Evolutionary conservation across 2,888 invertebrate species (phyloP).

Genomic region (Adela reaumurella): DNA sequence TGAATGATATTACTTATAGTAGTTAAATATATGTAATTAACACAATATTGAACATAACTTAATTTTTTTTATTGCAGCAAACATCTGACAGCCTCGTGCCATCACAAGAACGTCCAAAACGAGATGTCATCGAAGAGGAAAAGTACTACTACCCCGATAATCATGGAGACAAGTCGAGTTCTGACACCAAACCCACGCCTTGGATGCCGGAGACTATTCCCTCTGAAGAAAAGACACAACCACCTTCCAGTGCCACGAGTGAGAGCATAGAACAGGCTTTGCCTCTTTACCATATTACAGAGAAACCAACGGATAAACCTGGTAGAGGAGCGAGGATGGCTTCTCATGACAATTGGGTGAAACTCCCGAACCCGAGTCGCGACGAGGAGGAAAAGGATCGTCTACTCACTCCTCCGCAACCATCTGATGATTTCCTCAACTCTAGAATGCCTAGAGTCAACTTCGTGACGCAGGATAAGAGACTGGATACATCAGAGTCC

Average conservation of each 20-base stretch:
- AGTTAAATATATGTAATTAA: too few relatives aligned
- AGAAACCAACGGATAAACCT: constrained; percentile 46
- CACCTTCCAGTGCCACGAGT: constrained; percentile 33
- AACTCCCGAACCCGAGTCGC: constrained; percentile 49
- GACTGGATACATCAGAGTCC: constrained; percentile 44
- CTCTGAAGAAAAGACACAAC: constrained; percentile 38
- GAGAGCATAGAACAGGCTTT: constrained; percentile 25
- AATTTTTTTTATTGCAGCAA: background rate
- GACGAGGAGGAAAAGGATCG: constrained; percentile 32
- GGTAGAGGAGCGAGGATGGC: constrained; percentile 56
- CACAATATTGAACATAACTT: background rate
- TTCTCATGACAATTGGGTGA: constrained; percentile 60
- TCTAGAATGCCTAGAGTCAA: constrained; percentile 63
- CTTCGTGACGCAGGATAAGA: constrained; percentile 63
- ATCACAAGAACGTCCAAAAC: constrained; percentile 13
- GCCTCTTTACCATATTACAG: constrained; percentile 36
- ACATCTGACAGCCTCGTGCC: background rate
- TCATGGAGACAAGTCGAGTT: constrained; percentile 18
- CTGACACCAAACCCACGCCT: constrained; percentile 22
- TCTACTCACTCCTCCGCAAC: constrained; percentile 49
- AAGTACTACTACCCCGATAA: constrained; percentile 37
- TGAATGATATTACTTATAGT: too few relatives aligned
- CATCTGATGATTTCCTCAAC: constrained; percentile 52
- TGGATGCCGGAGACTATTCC: constrained; percentile 44
- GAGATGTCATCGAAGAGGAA: constrained; percentile 48